Evolutionary conservation across 37 sponge, comb jelly and placozoan genomes (phyloP).

Genomic region (Theonella swinhoei): DNA sequence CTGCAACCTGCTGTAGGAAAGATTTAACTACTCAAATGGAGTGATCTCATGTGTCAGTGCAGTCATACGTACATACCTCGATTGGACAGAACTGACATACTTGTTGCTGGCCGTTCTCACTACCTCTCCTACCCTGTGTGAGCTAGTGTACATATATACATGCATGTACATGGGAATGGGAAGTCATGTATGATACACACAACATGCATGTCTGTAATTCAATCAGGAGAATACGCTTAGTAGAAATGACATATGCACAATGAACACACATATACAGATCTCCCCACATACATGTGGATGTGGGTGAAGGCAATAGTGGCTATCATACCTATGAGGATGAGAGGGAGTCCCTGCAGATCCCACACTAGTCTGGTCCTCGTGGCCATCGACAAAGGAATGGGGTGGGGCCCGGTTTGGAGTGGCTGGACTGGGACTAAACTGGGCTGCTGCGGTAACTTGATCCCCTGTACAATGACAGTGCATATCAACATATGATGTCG

Average conservation of each 20-base stretch:
- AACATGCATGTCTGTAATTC: not conserved
- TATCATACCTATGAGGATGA: not conserved
- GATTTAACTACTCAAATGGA: no score
- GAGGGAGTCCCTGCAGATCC: not conserved
- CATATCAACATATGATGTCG: not conserved
- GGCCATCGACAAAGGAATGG: no score
- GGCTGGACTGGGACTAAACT: not conserved
- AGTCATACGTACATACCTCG: not conserved
- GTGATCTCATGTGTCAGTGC: no score
- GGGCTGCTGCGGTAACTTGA: not conserved
- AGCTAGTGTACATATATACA: no score
- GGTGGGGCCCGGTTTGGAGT: constrained; percentile 9
- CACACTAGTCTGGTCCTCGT: not conserved
- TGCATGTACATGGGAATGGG: no score
- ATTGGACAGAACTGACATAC: not conserved
- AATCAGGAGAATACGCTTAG: no score
- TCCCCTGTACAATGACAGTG: not conserved
- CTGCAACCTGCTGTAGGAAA: not conserved
- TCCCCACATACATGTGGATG: no score
- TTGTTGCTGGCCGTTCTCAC: not conserved
- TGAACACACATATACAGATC: no score
- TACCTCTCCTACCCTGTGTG: not conserved
- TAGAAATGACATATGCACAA: no score
- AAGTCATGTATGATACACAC: no score
- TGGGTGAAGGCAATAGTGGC: no score